These are phyloP conservation scores for Sterna hirundo DNA, from an alignment of 2,113 vertebrate genomes.

Conservation along the genomic window DNA sequence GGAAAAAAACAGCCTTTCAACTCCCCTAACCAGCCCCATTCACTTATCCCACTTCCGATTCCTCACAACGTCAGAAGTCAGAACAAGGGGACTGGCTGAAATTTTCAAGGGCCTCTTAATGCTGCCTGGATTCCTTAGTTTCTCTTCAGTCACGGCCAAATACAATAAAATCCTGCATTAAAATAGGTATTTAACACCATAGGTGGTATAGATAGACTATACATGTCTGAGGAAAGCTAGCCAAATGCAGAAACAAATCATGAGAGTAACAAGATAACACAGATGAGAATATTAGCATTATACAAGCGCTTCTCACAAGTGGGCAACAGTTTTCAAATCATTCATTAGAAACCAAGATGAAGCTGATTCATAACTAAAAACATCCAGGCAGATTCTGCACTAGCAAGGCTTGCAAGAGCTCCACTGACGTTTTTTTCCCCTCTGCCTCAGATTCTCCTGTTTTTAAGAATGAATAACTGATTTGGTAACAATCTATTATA, in stretches of 20 bases:
- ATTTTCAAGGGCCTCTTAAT: constrained; percentile 1
- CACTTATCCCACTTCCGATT: background rate
- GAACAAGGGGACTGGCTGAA: background rate
- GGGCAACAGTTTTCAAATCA: background rate
- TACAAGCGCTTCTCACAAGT: background rate
- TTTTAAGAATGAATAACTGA: background rate
- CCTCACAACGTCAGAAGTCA: background rate
- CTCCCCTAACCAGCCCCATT: background rate
- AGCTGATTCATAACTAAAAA: background rate
- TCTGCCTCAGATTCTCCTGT: background rate
- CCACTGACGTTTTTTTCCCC: background rate
- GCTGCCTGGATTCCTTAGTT: background rate
- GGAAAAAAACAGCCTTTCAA: background rate
- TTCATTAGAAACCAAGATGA: background rate
- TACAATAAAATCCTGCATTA: constrained; percentile 16
- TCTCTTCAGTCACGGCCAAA: background rate
- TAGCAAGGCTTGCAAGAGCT: background rate
- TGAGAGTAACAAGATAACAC: background rate
- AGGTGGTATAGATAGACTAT: background rate
- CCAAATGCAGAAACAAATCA: constrained; percentile 4
- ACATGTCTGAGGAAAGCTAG: background rate
- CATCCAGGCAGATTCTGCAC: background rate
- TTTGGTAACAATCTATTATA: background rate
- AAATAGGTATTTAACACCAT: background rate
- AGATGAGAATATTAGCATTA: background rate